These are phyloP conservation scores for Carassius gibelio DNA, from an alignment of 2,113 vertebrate species.

Conservation along the genomic window DNA sequence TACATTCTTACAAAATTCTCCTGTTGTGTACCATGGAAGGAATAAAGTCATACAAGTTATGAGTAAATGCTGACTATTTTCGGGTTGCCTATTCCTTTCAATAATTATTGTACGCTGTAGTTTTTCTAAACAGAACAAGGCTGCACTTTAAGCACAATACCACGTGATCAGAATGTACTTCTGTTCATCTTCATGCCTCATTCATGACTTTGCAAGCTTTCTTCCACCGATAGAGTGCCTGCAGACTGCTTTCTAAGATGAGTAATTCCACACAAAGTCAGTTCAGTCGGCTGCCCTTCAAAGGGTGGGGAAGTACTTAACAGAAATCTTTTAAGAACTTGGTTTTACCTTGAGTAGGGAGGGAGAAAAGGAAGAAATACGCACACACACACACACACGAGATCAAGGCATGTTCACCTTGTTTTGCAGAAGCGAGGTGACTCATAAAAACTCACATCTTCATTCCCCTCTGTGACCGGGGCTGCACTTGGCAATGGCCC, in stretches of 20 bases:
- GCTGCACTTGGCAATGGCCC: constrained; percentile 21
- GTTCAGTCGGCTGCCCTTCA: constrained; percentile 41
- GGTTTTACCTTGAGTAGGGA: constrained; percentile 20
- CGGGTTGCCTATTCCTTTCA: background rate
- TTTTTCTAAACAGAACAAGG: background rate
- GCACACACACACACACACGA: background rate
- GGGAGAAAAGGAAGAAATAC: background rate
- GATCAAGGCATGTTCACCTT: constrained; percentile 35
- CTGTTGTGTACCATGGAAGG: background rate
- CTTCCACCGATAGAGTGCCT: background rate
- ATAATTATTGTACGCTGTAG: background rate
- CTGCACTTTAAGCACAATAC: background rate
- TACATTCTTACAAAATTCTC: background rate
- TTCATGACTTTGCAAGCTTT: constrained; percentile 1
- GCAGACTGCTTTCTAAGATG: constrained; percentile 5
- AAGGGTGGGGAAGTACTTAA: constrained; percentile 32
- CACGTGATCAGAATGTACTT: background rate
- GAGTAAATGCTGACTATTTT: background rate
- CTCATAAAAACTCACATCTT: constrained; percentile 23
- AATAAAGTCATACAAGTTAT: background rate
- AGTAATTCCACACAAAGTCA: constrained; percentile 25
- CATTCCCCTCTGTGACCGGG: constrained; percentile 38
- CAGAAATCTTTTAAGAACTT: constrained; percentile 31
- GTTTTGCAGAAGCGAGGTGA: constrained; percentile 22
- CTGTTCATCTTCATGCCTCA: background rate